Evolutionary conservation across 2,113 vertebrate species (phyloP).

Genomic region (Bubalus kerabau): DNA sequence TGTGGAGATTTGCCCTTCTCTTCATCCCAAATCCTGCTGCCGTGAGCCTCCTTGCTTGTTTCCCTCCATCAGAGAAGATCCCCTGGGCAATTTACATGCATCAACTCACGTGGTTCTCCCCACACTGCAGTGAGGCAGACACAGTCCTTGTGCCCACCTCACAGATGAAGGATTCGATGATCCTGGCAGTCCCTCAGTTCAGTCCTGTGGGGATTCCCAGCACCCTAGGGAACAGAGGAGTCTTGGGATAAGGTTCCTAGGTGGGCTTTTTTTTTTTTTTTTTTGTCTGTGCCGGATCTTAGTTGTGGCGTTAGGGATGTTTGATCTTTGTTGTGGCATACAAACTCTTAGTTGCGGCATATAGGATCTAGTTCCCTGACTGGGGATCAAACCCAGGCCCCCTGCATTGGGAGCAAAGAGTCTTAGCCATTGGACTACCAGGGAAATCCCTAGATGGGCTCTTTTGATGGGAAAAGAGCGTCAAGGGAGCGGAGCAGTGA

Average conservation of each 20-base stretch:
- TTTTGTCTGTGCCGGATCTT: background rate
- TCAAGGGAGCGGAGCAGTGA: background rate
- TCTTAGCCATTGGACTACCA: background rate
- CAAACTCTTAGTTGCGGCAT: background rate
- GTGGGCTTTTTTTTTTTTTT: background rate
- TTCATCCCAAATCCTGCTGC: background rate
- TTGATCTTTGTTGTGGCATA: background rate
- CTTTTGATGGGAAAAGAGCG: background rate
- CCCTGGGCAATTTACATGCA: background rate
- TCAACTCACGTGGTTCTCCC: background rate
- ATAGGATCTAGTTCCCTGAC: background rate
- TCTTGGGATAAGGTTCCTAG: background rate
- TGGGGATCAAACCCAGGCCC: background rate
- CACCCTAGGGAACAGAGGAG: fast-evolving
- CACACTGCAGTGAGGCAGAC: no score
- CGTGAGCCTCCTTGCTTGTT: fast-evolving
- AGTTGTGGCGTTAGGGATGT: background rate
- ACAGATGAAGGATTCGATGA: background rate
- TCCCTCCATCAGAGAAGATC: background rate
- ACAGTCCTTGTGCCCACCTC: background rate
- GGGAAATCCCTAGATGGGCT: background rate
- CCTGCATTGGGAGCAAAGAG: background rate
- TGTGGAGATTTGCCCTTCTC: background rate
- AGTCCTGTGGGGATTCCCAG: fast-evolving
- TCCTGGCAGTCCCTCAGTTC: fast-evolving